phyloP scores from a whole-genome alignment of 2,113 vertebrate genomes.

The Nesogale talazaci region DNA sequence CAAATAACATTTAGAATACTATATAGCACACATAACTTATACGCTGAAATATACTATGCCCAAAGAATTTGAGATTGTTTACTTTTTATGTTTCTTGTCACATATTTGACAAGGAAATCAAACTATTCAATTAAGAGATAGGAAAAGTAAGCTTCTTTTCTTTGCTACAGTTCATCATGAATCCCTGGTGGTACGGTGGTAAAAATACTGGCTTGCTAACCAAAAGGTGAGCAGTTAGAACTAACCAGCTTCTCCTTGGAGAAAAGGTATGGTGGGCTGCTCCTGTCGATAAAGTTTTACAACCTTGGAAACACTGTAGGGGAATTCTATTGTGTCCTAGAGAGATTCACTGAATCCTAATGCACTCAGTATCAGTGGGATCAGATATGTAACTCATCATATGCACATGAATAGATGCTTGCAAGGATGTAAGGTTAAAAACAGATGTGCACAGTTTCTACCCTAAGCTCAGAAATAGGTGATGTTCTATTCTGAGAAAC shows the following conservation, averaged over 20 bases:
- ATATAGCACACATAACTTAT: neutral
- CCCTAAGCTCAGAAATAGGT: neutral
- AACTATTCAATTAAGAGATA: neutral
- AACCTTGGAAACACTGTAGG: too few relatives aligned
- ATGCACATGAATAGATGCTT: too few relatives aligned
- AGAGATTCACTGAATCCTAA: too few relatives aligned
- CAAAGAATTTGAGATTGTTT: neutral
- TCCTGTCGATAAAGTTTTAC: too few relatives aligned
- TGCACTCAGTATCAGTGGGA: too few relatives aligned
- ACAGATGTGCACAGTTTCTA: neutral
- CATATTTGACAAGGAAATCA: neutral
- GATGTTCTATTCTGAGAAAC: neutral
- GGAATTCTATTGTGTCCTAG: too few relatives aligned
- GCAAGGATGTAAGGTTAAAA: neutral
- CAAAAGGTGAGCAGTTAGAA: too few relatives aligned
- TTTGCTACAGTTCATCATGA: neutral
- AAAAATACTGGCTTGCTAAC: too few relatives aligned
- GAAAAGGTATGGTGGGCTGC: too few relatives aligned
- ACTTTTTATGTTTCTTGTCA: neutral
- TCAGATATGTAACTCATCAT: neutral
- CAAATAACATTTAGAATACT: neutral
- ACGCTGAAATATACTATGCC: neutral
- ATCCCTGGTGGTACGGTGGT: too few relatives aligned
- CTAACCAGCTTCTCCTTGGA: too few relatives aligned
- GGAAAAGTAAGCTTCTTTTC: neutral